Conservation (phyloP, 2,888 invertebrate species). For the Copidosoma aretas region DNA sequence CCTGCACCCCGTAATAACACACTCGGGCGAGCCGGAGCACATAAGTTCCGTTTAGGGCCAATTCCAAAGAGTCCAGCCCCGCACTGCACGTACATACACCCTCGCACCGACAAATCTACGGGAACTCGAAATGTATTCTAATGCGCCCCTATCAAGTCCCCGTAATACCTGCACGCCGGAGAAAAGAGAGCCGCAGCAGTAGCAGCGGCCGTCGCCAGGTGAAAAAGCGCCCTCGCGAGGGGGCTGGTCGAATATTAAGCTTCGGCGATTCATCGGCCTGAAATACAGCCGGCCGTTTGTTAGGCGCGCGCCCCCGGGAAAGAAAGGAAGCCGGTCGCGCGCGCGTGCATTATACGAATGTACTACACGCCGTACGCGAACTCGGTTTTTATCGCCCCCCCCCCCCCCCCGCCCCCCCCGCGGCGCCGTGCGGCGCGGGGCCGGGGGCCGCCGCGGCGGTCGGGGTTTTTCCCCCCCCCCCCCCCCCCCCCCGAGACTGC, state of each 20-base stretch:
- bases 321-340: not conserved
- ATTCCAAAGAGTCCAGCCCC: not conserved
- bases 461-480: slow-evolving; percentile 49
- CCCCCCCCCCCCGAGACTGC: slow-evolving; percentile 16
- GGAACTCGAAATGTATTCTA: slow-evolving; percentile 28
- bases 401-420: too few species aligned
- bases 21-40: slow-evolving; percentile 1
- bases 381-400: too few species aligned
- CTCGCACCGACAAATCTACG: slow-evolving; percentile 16
- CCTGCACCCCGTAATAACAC: too few species aligned
- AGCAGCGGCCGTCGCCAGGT: too few species aligned
- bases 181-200: not conserved
- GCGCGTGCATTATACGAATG: too few species aligned
- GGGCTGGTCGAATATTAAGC: slow-evolving; percentile 29
- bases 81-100: too few species aligned
- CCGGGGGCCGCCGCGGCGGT: slow-evolving; percentile 11
- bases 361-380: too few species aligned
- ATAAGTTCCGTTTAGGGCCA: slow-evolving; percentile 27
- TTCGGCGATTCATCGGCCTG: slow-evolving; percentile 26
- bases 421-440: too few species aligned
- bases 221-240: not conserved
- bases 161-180: not conserved
- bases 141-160: slow-evolving; percentile 28
- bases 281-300: slow-evolving; percentile 29
- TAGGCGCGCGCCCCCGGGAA: not conserved